Evolutionary conservation across 53 echinoderm and acorn worm genomes (phyloP).

Genomic region (Zoroaster sp.): DNA sequence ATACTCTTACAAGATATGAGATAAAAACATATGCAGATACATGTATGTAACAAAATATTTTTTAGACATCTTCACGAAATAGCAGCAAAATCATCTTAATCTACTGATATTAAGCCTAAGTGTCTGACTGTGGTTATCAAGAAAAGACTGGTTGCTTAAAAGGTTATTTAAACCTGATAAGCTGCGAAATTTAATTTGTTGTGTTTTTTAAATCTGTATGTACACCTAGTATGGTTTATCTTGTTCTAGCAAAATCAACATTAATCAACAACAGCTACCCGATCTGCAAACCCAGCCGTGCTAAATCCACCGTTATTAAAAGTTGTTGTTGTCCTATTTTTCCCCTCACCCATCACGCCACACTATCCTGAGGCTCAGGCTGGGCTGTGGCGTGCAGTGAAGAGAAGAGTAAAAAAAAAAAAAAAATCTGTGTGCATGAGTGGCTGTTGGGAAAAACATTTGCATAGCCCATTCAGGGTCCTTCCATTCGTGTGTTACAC

Average conservation of each 20-base stretch:
- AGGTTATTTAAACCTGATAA: no score
- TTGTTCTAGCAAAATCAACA: not conserved
- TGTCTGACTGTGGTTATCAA: no score
- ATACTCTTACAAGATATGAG: no score
- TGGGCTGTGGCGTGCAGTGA: not conserved
- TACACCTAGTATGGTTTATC: no score
- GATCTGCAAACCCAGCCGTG: not conserved
- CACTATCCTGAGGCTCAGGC: constrained; percentile 9
- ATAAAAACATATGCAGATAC: no score
- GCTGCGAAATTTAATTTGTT: no score
- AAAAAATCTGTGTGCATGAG: constrained; percentile 9
- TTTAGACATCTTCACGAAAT: no score
- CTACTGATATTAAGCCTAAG: no score
- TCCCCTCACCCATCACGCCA: constrained; percentile 1
- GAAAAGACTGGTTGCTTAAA: no score
- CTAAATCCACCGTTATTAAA: constrained; percentile 26
- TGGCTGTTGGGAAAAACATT: constrained; percentile 48
- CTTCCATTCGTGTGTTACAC: constrained; percentile 31
- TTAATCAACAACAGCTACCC: not conserved
- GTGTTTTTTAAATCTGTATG: no score
- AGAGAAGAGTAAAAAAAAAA: not conserved
- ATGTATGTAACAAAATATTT: no score
- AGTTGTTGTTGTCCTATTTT: not conserved
- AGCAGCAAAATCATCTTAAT: no score
- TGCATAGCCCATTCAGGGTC: constrained; percentile 40